Evolutionary conservation across 1,140 invertebrate species (phyloP).

Genomic region (Thaumatotibia leucotreta): DNA sequence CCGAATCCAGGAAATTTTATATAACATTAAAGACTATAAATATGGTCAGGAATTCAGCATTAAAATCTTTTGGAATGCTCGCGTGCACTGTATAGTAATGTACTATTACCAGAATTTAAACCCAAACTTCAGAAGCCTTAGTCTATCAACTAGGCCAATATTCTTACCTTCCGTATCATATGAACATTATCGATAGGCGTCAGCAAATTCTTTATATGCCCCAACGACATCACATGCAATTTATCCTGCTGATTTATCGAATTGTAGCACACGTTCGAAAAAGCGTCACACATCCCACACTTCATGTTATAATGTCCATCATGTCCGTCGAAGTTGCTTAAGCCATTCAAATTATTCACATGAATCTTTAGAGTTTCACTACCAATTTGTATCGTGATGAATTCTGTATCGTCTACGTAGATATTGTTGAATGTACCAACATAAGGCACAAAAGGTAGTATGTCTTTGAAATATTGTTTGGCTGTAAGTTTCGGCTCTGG

Average conservation of each 20-base stretch:
- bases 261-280: not conserved
- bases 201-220: not conserved
- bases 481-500: not conserved
- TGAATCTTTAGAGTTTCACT: not conserved
- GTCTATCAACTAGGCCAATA: not conserved
- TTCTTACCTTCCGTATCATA: not conserved
- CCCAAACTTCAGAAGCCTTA: too few relatives aligned
- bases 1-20: too few relatives aligned
- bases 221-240: not conserved
- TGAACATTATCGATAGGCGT: not conserved
- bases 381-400: not conserved
- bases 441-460: not conserved
- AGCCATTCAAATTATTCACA: not conserved
- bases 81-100: too few relatives aligned
- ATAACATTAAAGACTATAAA: too few relatives aligned
- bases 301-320: not conserved
- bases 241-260: not conserved
- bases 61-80: too few relatives aligned
- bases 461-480: not conserved
- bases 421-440: not conserved
- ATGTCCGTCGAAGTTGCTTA: not conserved
- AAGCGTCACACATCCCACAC: not conserved
- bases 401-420: not conserved
- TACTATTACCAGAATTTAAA: too few relatives aligned
- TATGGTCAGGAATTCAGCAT: too few relatives aligned